Conservation (phyloP, 1,140 invertebrate genomes). For the Ridgeia piscesae region DNA sequence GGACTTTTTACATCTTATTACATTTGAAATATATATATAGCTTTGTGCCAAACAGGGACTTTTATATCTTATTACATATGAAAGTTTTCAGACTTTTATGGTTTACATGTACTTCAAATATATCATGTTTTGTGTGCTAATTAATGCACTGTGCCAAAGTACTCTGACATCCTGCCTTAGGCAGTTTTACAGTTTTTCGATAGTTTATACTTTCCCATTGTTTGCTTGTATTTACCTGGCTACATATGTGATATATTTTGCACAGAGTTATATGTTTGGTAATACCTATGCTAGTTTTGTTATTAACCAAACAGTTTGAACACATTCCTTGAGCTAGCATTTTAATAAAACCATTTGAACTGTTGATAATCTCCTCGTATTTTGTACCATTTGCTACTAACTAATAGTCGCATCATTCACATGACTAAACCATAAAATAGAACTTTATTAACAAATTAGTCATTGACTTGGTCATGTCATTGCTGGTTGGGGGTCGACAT, state of each 20-base stretch:
- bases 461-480: too few species aligned
- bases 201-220: neutral
- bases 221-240: neutral
- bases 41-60: neutral
- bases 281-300: neutral
- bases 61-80: neutral
- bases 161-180: neutral
- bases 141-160: neutral
- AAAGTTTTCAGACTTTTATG: neutral
- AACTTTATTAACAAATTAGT: too few species aligned
- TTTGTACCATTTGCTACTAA: neutral
- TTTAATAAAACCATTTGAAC: neutral
- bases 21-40: neutral
- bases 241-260: neutral
- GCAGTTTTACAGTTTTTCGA: neutral
- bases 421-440: too few species aligned
- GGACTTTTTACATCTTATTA: too few species aligned
- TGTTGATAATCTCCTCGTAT: neutral
- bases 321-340: neutral
- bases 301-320: neutral
- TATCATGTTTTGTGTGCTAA: neutral
- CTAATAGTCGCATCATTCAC: too few species aligned
- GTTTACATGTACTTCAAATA: neutral
- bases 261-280: neutral
- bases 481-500: too few species aligned